Conservation (phyloP, 1,140 invertebrate genomes). For the Pteromalus puparum region DNA sequence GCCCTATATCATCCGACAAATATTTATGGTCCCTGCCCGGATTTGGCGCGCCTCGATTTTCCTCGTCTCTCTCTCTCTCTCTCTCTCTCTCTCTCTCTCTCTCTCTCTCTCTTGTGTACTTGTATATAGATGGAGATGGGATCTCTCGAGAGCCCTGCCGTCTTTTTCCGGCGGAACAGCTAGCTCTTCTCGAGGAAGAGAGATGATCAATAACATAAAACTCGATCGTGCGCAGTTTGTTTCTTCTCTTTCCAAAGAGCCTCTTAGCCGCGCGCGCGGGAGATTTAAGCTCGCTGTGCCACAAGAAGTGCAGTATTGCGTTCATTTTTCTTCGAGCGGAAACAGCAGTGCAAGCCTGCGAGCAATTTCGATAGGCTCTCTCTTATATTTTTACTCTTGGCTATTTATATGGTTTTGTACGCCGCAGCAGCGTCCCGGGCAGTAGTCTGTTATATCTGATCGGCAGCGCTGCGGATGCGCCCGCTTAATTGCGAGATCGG, state of each 20-base stretch:
- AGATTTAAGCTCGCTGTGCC: constrained; percentile 32
- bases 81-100: too few relatives aligned
- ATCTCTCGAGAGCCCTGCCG: not conserved
- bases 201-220: constrained; percentile 51
- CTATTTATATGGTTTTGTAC: not conserved
- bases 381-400: not conserved
- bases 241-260: constrained; percentile 34
- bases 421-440: too few relatives aligned
- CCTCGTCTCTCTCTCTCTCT: not conserved
- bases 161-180: not conserved
- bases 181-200: not conserved
- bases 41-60: constrained; percentile 28
- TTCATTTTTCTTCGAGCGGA: constrained; percentile 4
- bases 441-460: not conserved
- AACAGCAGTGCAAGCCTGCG: not conserved
- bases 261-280: constrained; percentile 4
- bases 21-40: constrained; percentile 23
- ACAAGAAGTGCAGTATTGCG: constrained; percentile 16
- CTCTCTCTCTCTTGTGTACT: too few relatives aligned
- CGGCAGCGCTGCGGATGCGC: too few relatives aligned
- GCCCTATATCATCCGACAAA: constrained; percentile 54
- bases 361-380: constrained; percentile 5
- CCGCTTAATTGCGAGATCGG: not conserved
- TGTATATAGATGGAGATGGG: not conserved
- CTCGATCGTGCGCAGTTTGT: constrained; percentile 42